These are phyloP conservation scores for Therioaphis trifolii DNA, from an alignment of 2,888 invertebrate species.

Conservation along the genomic window DNA sequence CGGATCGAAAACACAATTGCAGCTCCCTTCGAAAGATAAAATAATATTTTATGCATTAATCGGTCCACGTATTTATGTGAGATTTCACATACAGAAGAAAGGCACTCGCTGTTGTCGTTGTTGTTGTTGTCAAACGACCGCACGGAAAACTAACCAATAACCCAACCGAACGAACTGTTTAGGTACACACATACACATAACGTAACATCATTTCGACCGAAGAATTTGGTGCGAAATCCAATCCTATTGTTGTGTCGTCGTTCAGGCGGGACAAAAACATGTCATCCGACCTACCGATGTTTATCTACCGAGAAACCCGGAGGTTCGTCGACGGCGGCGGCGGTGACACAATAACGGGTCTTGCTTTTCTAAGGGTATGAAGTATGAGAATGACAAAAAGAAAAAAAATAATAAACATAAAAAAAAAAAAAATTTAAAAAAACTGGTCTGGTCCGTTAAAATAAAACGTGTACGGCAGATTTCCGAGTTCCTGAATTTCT, in stretches of 20 bases:
- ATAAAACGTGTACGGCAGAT: slow-evolving; percentile 42
- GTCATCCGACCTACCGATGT: slow-evolving; percentile 57
- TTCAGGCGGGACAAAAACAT: slow-evolving; percentile 41
- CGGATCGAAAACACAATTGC: slow-evolving; percentile 5
- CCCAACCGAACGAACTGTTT: not conserved
- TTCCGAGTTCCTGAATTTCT: slow-evolving; percentile 49
- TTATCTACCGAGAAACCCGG: slow-evolving; percentile 43
- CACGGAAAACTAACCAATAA: slow-evolving; percentile 48
- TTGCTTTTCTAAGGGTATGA: not conserved
- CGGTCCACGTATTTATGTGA: slow-evolving; percentile 32
- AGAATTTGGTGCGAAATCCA: slow-evolving; percentile 58
- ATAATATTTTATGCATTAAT: not conserved
- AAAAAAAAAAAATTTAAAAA: slow-evolving; percentile 15
- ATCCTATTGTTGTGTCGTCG: slow-evolving; percentile 48
- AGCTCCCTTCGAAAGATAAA: not conserved
- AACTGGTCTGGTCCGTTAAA: slow-evolving; percentile 52
- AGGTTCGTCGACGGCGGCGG: not conserved
- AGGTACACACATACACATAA: not conserved
- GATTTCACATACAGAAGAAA: not conserved
- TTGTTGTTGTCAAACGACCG: slow-evolving; percentile 33
- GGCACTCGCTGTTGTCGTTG: slow-evolving; percentile 6
- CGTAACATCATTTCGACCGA: slow-evolving; percentile 32
- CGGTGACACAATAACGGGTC: slow-evolving; percentile 48
- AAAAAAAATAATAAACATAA: not conserved
- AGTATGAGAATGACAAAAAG: slow-evolving; percentile 2